Evolutionary conservation across 2,888 invertebrate genomes (phyloP), one percentile per base, ranked within the genome.

Genomic region (Dusona sp.): DNA sequence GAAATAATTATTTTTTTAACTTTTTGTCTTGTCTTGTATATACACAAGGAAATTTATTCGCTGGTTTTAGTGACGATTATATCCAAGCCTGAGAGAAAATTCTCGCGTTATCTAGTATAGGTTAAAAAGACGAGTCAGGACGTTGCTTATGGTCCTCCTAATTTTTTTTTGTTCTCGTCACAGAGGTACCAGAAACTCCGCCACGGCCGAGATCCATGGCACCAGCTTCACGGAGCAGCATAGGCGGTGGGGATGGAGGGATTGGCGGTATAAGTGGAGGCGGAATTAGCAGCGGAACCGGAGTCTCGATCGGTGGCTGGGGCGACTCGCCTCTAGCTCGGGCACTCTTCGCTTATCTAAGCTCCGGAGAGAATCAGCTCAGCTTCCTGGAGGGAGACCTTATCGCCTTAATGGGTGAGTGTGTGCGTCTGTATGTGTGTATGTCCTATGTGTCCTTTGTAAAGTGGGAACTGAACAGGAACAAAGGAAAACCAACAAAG

Each of bases 341-440:
- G 88, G 98, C 98, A 13, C 95, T 98, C 54, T 98, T 98, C 93
- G 98, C 98, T 22, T 99, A 99, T 94, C 96, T 98, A 85, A 98
- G 98, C 51, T 94, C 98, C 88, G 96, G 98, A 8, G 98, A 98
- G 92, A 98, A 98, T 95, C 98, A 99, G 94, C 96, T 99, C 86
- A 97, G 97, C 93, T 99, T 99, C 95, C 96, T 97, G 88, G 98
- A 98, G 95, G 98, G 98, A 87, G 99, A 99, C 94, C 95, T 97
- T 85, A 97, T 99, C 81, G 97, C 98, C 9, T 94, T 98, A 88
- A 97, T 98, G 90, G 99, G 95, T 95, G 90, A 93, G 92, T 90
- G 42, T 84, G 22, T 67, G 25, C 13, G 29, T 16, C 7, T 42
- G 25, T 61, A 29, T 16, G 13, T 42, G 42, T 68, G 79, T 42